Base-by-base conservation (phyloP, 2,797 vertebrate species). In the Buphagus erythrorhynchus region DNA sequence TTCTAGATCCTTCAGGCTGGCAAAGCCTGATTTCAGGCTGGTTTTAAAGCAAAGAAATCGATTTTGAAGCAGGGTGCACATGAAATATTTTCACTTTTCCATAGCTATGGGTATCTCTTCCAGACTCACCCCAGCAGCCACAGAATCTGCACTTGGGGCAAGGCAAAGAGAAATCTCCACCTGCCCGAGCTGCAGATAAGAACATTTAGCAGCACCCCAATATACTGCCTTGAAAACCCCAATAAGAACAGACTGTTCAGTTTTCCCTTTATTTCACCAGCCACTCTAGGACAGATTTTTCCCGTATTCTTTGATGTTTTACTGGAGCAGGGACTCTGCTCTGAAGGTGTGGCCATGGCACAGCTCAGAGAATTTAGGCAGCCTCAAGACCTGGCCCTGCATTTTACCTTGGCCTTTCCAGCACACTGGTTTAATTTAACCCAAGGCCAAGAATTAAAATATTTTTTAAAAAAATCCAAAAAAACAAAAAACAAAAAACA, bases 401-500 rank as follows among this genome's bases (percentile, higher is more conserved):
- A 1, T 88, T 96, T 96, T 66, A 95, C 95, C 96, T 97, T 96
- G 96, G 96, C 95, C 94, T 95, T 96, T 95, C 69, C 76, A 91
- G 35, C 31, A 19, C 1, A 2, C 12, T 88, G 79, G 88, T 94
- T 91, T 96, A 95, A 96, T 96, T 91, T 96, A 96, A 93, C 43
- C 51, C 96, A 97, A 96, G 96, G 96, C 93, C 96, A 86, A 63
- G 82, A 88, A 93, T 88, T 84, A 90, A 90, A 91, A 93, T 83
- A 45, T 88, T n/a, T n/a, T n/a, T n/a, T 13, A 40, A 79, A 89
- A 82, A 79, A 74, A 43, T n/a, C n/a, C n/a, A 58, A 49, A 26
- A 51, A 52, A 5, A 5, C 11, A 38, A 38, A 16, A 40, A 40
- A 6, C 15, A 28, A 31, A n/a, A 51, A 40, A 40, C 40, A 40